Percentiles rank a stretch among this genome's conserved stretches.
Conservation (phyloP, 2,797 vertebrate genomes). For the Anas capensis region DNA sequence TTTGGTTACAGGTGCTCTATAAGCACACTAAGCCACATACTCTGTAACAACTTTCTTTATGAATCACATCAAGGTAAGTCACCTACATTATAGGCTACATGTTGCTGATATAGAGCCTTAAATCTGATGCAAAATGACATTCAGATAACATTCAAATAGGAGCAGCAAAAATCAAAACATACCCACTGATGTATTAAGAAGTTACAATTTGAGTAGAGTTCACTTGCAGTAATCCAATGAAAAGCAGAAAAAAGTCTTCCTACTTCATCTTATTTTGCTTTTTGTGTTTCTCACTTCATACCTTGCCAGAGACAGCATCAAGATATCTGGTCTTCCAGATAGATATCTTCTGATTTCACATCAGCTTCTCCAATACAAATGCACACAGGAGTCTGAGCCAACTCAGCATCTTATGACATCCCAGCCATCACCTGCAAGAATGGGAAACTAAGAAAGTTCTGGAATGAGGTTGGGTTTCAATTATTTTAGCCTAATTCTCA, state of each 20-base stretch:
- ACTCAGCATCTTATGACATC: not conserved
- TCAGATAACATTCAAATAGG: not conserved
- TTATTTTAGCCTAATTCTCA: not conserved
- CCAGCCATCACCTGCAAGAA: not conserved
- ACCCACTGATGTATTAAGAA: not conserved
- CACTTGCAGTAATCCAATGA: not conserved
- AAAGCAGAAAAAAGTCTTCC: not conserved
- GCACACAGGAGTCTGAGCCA: not conserved
- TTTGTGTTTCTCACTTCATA: not conserved
- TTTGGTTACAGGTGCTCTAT: not conserved
- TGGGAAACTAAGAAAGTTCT: not conserved
- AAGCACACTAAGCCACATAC: not conserved
- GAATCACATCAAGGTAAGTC: not conserved
- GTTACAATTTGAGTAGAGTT: not conserved
- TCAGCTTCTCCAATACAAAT: not conserved
- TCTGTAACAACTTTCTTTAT: not conserved
- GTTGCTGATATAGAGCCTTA: not conserved
- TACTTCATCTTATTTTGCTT: not conserved
- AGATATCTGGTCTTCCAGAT: not conserved
- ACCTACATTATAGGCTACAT: not conserved
- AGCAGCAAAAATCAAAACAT: not conserved
- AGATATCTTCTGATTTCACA: not conserved
- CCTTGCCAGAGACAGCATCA: not conserved
- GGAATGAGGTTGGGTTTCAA: not conserved
- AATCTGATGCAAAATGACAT: not conserved